Evolutionary conservation across 2,113 vertebrate species (phyloP), one percentile per base, ranked within the genome.

Genomic region (Sander vitreus): DNA sequence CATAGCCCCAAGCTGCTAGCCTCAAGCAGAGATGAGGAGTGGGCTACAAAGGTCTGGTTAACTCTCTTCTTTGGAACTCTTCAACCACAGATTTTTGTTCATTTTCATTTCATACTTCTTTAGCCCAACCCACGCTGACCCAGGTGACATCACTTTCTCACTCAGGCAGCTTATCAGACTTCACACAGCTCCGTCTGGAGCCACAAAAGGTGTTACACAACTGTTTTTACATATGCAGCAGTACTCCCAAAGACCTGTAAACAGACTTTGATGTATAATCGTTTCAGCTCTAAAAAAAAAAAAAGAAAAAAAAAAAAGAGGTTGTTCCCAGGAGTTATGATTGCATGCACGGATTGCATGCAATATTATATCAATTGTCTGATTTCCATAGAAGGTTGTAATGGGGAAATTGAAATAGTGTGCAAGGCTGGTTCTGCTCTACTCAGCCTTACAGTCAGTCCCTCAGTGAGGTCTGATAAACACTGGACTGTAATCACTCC

Each of bases 401-500:
- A 73, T 59, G 57, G 71, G 68, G 80, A 71, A 68, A 81, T 33
- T 73, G 57, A 73, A 88, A 60, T 21, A 13, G 58, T 72, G 70
- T 66, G 82, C 55, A 7, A 53, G 80, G 80, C 76, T 62, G 80
- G 74, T 83, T 91, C 71, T 84, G 73, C 87, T 82, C 79, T n/a
- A 81, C 83, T 90, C 84, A 64, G 82, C 78, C 85, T 60, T 81
- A 79, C 68, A 90, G 89, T 80, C 73, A 30, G 85, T 85, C 80
- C 83, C 85, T 88, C 83, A 85, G 87, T 83, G 83, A 92, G 90
- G 78, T 88, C 90, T 85, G 93, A 91, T 90, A 94, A 94, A 92
- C 80, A 93, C 86, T 73, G 83, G 91, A 86, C 85, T 55, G 66
- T 95, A 94, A 95, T 95, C 85, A 89, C 94, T 95, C 86, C 91